These are phyloP conservation scores for Agrotis clavis DNA, from an alignment of 2,888 invertebrate species.

Conservation along the genomic window DNA sequence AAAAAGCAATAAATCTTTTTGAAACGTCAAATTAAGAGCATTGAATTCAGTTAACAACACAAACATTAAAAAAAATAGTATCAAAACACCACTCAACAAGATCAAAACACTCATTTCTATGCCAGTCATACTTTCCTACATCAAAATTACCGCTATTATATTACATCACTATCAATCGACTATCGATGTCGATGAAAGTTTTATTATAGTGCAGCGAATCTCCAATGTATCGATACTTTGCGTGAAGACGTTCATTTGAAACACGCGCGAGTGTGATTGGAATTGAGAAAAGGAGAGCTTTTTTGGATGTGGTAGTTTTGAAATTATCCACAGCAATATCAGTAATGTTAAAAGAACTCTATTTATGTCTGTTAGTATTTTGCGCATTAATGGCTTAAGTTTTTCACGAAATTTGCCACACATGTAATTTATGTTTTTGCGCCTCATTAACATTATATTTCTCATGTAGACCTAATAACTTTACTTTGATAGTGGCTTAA, in stretches of 20 bases:
- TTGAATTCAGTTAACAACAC: not conserved
- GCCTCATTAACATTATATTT: too few species aligned
- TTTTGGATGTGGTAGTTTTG: conserved; percentile 46
- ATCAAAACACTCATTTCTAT: conserved; percentile 2
- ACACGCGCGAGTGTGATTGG: conserved; percentile 44
- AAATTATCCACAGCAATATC: not conserved
- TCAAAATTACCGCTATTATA: conserved; percentile 32
- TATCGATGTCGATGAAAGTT: conserved; percentile 65
- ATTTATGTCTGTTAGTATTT: too few species aligned
- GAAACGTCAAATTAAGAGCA: not conserved
- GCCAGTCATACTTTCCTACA: conserved; percentile 48
- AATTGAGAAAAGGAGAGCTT: conserved; percentile 19
- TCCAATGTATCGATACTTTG: conserved; percentile 56
- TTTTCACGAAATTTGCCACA: too few species aligned
- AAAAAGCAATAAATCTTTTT: not conserved
- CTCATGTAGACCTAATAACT: too few species aligned
- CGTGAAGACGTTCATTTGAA: conserved; percentile 48
- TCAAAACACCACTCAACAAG: not conserved
- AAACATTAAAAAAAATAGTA: conserved; percentile 1
- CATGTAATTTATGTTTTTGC: too few species aligned
- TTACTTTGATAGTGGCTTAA: too few species aligned
- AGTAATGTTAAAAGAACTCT: too few species aligned
- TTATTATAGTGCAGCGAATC: conserved; percentile 61
- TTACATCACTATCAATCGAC: conserved; percentile 54
- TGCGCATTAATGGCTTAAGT: too few species aligned